A percentile compares a stretch with the other conserved stretches of the same genome.
phyloP scores from a whole-genome alignment of 2,888 invertebrate genomes.

The Bombylius major region DNA sequence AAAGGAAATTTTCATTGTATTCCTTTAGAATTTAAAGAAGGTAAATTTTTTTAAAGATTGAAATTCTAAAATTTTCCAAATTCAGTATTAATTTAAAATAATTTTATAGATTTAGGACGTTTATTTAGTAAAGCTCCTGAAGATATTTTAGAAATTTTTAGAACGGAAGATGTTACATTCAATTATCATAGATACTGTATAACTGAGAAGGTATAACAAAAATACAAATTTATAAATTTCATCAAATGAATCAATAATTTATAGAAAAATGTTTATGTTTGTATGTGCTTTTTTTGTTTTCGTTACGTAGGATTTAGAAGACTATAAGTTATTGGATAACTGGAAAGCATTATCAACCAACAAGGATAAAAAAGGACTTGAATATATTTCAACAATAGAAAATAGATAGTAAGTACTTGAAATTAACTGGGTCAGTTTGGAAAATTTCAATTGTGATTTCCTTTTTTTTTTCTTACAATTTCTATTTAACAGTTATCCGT shows the following conservation, averaged over 20 bases:
- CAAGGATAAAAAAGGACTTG: conserved; percentile 46
- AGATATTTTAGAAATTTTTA: conserved; percentile 44
- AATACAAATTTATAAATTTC: neutral
- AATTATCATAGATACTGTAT: conserved; percentile 65
- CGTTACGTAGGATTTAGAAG: neutral
- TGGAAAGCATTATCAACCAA: conserved; percentile 63
- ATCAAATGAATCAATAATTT: no score
- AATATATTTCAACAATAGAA: conserved; percentile 70
- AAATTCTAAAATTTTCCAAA: no score
- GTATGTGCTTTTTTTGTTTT: neutral
- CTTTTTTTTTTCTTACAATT: neutral
- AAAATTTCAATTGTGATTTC: no score
- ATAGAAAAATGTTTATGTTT: neutral
- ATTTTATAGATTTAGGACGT: conserved; percentile 39
- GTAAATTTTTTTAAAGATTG: conserved; percentile 32
- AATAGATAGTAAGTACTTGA: conserved; percentile 38
- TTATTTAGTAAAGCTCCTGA: conserved; percentile 48
- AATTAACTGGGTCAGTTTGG: neutral
- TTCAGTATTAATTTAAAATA: neutral
- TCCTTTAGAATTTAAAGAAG: conserved; percentile 49
- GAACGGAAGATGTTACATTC: conserved; percentile 49
- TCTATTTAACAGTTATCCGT: conserved; percentile 47
- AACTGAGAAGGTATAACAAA: conserved; percentile 41
- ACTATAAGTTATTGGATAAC: conserved; percentile 28
- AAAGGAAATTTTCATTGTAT: conserved; percentile 43